Conservation (phyloP, 2,888 invertebrate genomes). For the Dolichopus griseipennis region DNA sequence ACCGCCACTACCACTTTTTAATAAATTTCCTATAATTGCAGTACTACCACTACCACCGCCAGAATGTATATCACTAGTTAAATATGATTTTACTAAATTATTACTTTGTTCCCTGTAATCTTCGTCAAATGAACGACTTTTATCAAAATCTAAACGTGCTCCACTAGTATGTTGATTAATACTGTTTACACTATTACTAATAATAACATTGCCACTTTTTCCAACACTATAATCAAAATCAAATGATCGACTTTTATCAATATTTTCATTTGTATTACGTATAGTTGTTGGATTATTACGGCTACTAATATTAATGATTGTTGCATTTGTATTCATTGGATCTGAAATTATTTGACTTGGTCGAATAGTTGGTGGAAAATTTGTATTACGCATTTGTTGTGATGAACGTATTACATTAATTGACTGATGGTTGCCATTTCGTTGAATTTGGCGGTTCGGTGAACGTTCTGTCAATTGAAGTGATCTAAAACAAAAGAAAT, state of each 20-base stretch:
- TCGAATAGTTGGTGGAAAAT: constrained; percentile 35
- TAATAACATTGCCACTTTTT: background rate
- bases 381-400: constrained; percentile 31
- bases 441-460: constrained; percentile 36
- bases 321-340: constrained; percentile 22
- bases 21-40: constrained; percentile 10
- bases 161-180: constrained; percentile 18
- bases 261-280: constrained; percentile 26
- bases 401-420: constrained; percentile 13
- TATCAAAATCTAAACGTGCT: constrained; percentile 37
- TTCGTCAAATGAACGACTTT: constrained; percentile 42
- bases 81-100: constrained; percentile 23
- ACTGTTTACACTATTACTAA: constrained; percentile 16
- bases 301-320: constrained; percentile 17
- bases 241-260: constrained; percentile 41
- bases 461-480: constrained; percentile 55
- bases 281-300: constrained; percentile 12
- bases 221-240: constrained; percentile 38
- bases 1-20: constrained; percentile 15
- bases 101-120: constrained; percentile 38
- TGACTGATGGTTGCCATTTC: constrained; percentile 26
- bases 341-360: constrained; percentile 28
- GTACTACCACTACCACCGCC: constrained; percentile 15
- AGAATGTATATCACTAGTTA: constrained; percentile 10
- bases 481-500: constrained; percentile 42